Base-by-base conservation (phyloP, 2,888 invertebrate genomes). In the Heliconius sara region DNA sequence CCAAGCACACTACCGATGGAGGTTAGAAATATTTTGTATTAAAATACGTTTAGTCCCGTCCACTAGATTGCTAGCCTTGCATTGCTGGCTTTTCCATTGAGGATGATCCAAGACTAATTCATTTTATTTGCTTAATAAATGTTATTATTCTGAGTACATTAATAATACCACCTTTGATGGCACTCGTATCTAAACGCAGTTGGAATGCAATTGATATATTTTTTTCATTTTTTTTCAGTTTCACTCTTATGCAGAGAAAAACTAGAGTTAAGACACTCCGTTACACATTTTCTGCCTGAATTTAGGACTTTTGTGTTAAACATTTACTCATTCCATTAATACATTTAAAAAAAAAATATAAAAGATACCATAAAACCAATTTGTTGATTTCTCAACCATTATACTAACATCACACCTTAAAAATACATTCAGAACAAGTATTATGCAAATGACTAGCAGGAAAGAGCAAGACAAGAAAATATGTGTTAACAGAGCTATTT, bases 71-170 rank as follows among this genome's bases (percentile, higher is more conserved):
- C 70, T 70, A 25, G 12, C 57, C 7, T n/a, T n/a, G n/a, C n/a
- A n/a, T n/a, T n/a, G n/a, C 60, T 3, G 60, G 73, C n/a, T 60
- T 30, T 25, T 2, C n/a, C 7, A 4, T n/a, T 57, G 3, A 34
- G 57, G 13, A 72, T 34, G 57, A 9, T n/a, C 2, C 30, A 16
- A 34, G 30, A 34, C 34, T 73, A 60, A 39, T 73, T 73, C 60
- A 57, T 60, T 73, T 96, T 97, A 98, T 97, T 85, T 97, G 97
- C 0, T 12, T 39, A 16, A 47, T 43, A 25, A 25, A 70, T 43
- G n/a, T n/a, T 12, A 68, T 60, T 60, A 60, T 57, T 47, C 16
- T 47, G 16, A 47, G 16, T 47, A 5, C 16, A 47, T 47, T 47
- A 47, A 47, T 47, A 47, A 47, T 16, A 16, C 13, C 47, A 47